These are phyloP conservation scores for Neomonachus schauinslandi DNA, from an alignment of 2,113 vertebrate species.

Conservation along the genomic window DNA sequence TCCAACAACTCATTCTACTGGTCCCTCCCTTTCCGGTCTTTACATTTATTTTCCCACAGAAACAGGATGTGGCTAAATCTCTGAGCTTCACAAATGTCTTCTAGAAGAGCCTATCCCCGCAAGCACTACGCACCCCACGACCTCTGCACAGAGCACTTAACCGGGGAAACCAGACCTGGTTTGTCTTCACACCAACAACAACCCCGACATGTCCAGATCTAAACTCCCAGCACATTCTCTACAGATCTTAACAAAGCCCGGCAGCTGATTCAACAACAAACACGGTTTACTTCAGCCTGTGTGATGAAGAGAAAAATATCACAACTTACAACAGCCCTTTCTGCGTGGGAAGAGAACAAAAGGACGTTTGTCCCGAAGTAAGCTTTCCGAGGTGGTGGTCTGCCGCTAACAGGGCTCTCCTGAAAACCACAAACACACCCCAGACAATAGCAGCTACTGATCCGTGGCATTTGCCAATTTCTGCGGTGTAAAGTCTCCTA, in stretches of 20 bases:
- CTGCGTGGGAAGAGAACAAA: background rate
- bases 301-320: background rate
- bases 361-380: background rate
- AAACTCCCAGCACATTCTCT: background rate
- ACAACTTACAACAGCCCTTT: background rate
- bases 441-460: background rate
- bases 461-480: background rate
- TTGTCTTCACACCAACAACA: background rate
- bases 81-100: background rate
- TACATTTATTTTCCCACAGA: background rate
- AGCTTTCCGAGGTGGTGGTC: background rate
- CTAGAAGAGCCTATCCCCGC: background rate
- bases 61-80: background rate
- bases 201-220: background rate
- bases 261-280: background rate
- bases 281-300: background rate
- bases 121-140: rapidly evolving
- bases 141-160: background rate
- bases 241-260: background rate
- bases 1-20: background rate
- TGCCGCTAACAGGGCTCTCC: background rate
- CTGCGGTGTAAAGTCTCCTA: background rate
- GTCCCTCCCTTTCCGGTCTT: background rate
- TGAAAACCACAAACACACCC: background rate
- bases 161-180: background rate